A percentile compares a stretch with the other conserved stretches of the same genome.
phyloP scores from a whole-genome alignment of 2,888 invertebrate species.

The Cataglyphis albicans region DNA sequence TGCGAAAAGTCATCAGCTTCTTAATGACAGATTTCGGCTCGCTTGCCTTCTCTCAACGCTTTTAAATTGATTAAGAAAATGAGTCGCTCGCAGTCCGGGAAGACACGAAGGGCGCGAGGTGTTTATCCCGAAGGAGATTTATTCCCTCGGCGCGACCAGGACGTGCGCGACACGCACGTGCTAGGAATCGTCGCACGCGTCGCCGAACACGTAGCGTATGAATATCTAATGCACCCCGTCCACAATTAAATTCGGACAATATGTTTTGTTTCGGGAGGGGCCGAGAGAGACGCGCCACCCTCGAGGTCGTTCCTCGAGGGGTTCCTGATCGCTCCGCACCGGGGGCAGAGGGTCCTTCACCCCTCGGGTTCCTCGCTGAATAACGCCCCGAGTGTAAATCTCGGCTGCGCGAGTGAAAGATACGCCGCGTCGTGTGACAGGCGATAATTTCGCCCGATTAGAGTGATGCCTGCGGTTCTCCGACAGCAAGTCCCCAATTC shows the following conservation, averaged over 20 bases:
- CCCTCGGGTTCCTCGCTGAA: slow-evolving; percentile 71
- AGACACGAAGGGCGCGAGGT: slow-evolving; percentile 38
- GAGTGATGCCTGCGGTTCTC: slow-evolving; percentile 31
- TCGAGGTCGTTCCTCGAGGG: slow-evolving; percentile 64
- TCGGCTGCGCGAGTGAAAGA: slow-evolving; percentile 73
- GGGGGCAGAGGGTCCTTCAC: slow-evolving; percentile 56
- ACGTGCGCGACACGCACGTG: slow-evolving; percentile 68
- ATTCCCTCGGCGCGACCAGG: slow-evolving; percentile 61
- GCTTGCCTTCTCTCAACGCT: background rate
- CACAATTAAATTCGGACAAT: slow-evolving; percentile 86
- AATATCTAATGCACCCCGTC: slow-evolving; percentile 85
- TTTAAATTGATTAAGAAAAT: slow-evolving; percentile 33
- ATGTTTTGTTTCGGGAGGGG: slow-evolving; percentile 84
- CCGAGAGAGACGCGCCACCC: slow-evolving; percentile 69
- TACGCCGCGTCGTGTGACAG: slow-evolving; percentile 50
- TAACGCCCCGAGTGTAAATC: slow-evolving; percentile 81
- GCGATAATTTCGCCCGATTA: slow-evolving; percentile 70
- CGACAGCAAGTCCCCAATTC: slow-evolving; percentile 55
- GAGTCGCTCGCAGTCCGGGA: background rate
- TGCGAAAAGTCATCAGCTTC: background rate
- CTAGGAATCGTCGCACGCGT: slow-evolving; percentile 81
- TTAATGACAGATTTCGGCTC: background rate
- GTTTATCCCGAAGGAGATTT: slow-evolving; percentile 72
- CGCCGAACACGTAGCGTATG: slow-evolving; percentile 84
- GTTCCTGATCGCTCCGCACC: slow-evolving; percentile 40